phyloP scores from a whole-genome alignment of 2,113 vertebrate species.

The Muntiacus muntjak region DNA sequence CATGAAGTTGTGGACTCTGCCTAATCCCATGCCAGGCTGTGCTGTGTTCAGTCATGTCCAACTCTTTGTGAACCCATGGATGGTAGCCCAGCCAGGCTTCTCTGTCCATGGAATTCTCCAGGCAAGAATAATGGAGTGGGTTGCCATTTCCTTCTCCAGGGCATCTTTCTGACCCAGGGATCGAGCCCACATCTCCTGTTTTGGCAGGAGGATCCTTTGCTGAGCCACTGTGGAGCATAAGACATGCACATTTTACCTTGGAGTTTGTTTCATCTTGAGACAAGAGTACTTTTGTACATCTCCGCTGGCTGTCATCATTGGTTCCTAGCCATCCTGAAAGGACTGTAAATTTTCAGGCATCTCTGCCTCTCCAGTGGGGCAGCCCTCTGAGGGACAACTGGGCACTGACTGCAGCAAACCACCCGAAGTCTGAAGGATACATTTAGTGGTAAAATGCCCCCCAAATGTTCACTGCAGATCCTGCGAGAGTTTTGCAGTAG shows the following conservation, averaged over 20 bases:
- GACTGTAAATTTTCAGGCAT: not conserved
- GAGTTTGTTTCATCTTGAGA: not conserved
- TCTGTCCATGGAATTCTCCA: not conserved
- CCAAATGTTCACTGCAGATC: not conserved
- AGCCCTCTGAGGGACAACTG: not conserved
- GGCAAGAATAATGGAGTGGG: not conserved
- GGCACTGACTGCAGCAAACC: not conserved
- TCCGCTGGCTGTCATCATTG: not conserved
- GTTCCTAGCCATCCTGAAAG: not conserved
- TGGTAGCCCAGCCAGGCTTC: not conserved
- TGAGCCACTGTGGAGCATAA: rapidly evolving
- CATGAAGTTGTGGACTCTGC: not conserved
- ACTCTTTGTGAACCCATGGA: not conserved
- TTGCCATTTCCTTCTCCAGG: not conserved
- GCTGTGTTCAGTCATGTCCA: not conserved
- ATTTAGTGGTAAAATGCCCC: not conserved
- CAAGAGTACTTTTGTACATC: not conserved
- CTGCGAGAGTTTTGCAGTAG: not conserved
- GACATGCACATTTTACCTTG: not conserved
- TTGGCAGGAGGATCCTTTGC: not conserved
- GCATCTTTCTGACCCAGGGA: not conserved
- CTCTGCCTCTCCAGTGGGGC: not conserved
- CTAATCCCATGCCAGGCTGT: not conserved
- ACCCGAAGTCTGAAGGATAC: not conserved
- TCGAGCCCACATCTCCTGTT: not conserved